phyloP scores from a whole-genome alignment of 1,140 invertebrate genomes.

The Brachystomella parvula region DNA sequence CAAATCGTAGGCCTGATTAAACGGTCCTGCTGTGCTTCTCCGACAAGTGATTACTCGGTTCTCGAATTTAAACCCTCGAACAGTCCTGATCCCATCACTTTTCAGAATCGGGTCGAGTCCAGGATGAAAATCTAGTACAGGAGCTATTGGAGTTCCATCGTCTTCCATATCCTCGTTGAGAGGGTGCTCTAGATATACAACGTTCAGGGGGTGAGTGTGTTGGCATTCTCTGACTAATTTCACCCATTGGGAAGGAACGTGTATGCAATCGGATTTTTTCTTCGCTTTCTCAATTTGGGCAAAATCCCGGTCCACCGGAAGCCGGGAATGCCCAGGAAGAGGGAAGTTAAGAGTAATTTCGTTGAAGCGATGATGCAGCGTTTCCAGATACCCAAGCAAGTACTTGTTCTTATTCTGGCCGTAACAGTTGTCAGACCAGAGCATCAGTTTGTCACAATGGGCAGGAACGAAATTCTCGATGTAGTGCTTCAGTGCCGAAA shows the following conservation, averaged over 20 bases:
- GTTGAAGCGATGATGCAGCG: not conserved
- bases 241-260: not conserved
- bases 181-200: not conserved
- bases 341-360: not conserved
- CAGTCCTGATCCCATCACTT: too few species aligned
- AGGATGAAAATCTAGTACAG: too few species aligned
- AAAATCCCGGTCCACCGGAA: not conserved
- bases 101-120: too few species aligned
- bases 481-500: not conserved
- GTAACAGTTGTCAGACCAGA: conserved; percentile 21
- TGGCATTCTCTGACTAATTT: not conserved
- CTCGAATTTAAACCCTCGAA: too few species aligned
- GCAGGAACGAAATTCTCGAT: not conserved
- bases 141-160: too few species aligned
- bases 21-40: too few species aligned
- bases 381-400: not conserved
- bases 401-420: not conserved
- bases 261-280: not conserved
- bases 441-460: conserved; percentile 17
- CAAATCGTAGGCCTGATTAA: too few species aligned
- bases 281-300: not conserved
- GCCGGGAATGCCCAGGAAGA: not conserved
- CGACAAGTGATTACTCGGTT: too few species aligned
- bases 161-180: not conserved
- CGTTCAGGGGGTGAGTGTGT: not conserved